Evolutionary conservation across 2,888 invertebrate genomes (phyloP).

Genomic region (Cephus runcator): DNA sequence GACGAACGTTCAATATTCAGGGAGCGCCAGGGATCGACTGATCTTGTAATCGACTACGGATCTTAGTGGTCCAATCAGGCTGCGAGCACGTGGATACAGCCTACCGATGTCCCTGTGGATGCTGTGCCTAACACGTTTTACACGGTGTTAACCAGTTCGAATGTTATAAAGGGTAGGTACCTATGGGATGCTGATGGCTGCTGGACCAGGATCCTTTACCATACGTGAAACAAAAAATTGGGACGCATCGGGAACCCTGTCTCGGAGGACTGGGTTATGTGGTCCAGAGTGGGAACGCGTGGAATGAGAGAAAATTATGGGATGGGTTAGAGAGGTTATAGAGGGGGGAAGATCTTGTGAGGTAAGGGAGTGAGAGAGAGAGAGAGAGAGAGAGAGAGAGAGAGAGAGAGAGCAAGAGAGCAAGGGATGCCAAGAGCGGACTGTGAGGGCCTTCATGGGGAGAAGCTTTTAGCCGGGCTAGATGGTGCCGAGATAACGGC

Average conservation of each 20-base stretch:
- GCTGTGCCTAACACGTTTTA: slow-evolving; percentile 38
- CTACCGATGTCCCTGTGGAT: not conserved
- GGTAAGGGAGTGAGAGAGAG: not conserved
- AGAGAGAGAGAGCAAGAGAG: slow-evolving; percentile 38
- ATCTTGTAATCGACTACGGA: not conserved
- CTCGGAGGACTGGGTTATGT: not conserved
- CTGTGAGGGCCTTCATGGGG: slow-evolving; percentile 55
- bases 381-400: slow-evolving; percentile 29
- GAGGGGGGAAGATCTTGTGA: not conserved
- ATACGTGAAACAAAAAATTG: slow-evolving; percentile 39
- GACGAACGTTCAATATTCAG: not conserved
- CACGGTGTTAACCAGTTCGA: slow-evolving; percentile 50
- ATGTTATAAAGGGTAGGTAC: slow-evolving; percentile 27
- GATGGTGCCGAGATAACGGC: slow-evolving; percentile 66
- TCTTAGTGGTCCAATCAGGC: not conserved
- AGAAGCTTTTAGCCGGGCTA: slow-evolving; percentile 65
- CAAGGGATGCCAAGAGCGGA: slow-evolving; percentile 27
- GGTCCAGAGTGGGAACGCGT: not conserved
- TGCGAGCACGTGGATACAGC: not conserved
- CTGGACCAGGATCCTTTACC: slow-evolving; percentile 28
- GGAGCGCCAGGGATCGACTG: not conserved
- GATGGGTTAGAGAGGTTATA: slow-evolving; percentile 1
- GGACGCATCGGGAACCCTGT: slow-evolving; percentile 32
- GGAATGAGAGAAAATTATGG: not conserved
- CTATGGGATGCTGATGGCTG: not conserved